phyloP scores from a whole-genome alignment of 2,888 invertebrate species.

The Dryococelus australis region DNA sequence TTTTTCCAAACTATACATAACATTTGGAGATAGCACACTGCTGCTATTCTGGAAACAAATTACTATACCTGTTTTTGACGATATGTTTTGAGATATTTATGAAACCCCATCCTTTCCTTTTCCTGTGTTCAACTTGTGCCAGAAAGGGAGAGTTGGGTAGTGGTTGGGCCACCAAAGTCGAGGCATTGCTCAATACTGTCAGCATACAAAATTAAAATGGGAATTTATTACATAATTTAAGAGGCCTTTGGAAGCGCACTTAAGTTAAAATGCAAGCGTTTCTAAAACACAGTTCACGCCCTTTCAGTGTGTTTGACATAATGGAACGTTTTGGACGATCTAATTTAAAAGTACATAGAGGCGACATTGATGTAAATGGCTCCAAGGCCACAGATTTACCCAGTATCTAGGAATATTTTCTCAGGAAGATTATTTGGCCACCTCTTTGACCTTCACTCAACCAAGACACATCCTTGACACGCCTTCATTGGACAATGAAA shows the following conservation, averaged over 20 bases:
- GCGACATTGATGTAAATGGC: neutral
- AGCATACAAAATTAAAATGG: too few relatives aligned
- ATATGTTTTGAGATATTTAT: too few relatives aligned
- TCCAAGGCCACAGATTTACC: neutral
- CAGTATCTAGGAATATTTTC: constrained; percentile 19
- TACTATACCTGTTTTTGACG: too few relatives aligned
- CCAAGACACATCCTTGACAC: neutral
- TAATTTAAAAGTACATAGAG: neutral
- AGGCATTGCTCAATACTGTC: too few relatives aligned
- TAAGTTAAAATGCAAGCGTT: neutral
- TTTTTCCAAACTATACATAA: too few relatives aligned
- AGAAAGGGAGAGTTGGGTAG: too few relatives aligned
- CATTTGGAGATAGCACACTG: too few relatives aligned
- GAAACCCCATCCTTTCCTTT: too few relatives aligned
- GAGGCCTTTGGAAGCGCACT: neutral
- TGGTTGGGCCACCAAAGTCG: too few relatives aligned
- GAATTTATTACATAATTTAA: neutral
- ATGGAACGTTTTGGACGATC: neutral
- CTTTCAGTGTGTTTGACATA: neutral
- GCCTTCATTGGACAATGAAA: neutral
- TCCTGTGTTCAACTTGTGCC: too few relatives aligned
- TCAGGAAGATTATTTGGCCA: neutral
- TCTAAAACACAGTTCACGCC: neutral
- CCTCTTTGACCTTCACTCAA: neutral
- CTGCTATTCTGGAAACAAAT: too few relatives aligned